These are phyloP conservation scores for Cantharis rustica DNA, from an alignment of 2,888 invertebrate species.

Conservation along the genomic window DNA sequence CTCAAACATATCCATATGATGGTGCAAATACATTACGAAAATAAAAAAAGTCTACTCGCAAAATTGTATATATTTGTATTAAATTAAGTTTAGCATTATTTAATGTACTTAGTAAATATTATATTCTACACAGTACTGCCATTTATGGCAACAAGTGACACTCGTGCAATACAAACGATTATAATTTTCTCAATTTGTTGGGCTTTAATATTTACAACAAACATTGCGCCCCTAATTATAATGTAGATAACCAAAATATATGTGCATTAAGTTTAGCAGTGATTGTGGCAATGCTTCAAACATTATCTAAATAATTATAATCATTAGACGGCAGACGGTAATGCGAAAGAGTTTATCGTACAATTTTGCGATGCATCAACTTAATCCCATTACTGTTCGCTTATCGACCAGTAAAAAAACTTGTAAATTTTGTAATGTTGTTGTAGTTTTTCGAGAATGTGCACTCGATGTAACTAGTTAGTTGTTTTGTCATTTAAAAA, in stretches of 20 bases:
- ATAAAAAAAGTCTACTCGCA: slow-evolving; percentile 46
- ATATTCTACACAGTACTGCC: slow-evolving; percentile 27
- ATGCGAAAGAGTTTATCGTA: slow-evolving; percentile 25
- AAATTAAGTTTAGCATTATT: slow-evolving; percentile 39
- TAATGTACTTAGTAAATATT: slow-evolving; percentile 28
- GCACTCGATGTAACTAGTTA: slow-evolving; percentile 39
- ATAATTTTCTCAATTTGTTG: slow-evolving; percentile 25
- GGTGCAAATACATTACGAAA: slow-evolving; percentile 51
- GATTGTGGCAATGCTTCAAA: slow-evolving; percentile 38
- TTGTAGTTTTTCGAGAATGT: slow-evolving; percentile 42
- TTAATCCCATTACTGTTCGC: slow-evolving; percentile 27
- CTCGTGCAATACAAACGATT: slow-evolving; percentile 28
- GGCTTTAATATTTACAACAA: slow-evolving; percentile 24
- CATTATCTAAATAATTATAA: slow-evolving; percentile 35
- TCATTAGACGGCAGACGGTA: slow-evolving; percentile 38
- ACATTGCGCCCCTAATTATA: slow-evolving; percentile 32
- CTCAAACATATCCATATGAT: slow-evolving; percentile 56
- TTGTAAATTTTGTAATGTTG: slow-evolving; percentile 53
- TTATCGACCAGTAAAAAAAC: slow-evolving; percentile 49
- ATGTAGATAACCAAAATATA: slow-evolving; percentile 40
- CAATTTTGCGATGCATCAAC: slow-evolving; percentile 11
- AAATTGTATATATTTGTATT: slow-evolving; percentile 35
- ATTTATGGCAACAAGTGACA: slow-evolving; percentile 27
- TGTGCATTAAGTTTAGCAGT: slow-evolving; percentile 35
- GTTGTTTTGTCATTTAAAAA: slow-evolving; percentile 29